phyloP scores from a whole-genome alignment of 2,113 vertebrate genomes.

The Rhinolophus sinicus region DNA sequence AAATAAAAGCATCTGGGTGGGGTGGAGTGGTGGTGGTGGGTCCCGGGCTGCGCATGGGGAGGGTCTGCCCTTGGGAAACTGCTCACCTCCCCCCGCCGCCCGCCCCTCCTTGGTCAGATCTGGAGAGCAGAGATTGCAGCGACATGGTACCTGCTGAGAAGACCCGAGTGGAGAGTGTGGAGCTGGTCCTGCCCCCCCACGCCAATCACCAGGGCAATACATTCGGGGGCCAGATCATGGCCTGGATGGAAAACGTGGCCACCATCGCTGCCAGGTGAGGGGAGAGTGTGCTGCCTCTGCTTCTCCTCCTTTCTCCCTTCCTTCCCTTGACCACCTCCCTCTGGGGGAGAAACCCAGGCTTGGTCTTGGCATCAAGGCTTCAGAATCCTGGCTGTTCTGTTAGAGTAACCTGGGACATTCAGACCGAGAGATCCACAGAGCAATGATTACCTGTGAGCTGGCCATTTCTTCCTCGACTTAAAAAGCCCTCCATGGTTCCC shows the following conservation, averaged over 20 bases:
- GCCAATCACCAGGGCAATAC: slow-evolving; percentile 98
- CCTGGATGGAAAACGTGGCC: slow-evolving; percentile 99
- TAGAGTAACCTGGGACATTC: neutral
- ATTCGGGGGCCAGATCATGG: slow-evolving; percentile 99
- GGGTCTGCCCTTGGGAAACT: neutral
- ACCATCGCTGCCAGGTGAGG: slow-evolving; percentile 96
- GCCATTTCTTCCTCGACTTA: neutral
- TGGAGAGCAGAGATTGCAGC: slow-evolving; percentile 83
- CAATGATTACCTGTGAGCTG: neutral
- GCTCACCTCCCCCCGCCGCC: neutral
- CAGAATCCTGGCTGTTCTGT: neutral
- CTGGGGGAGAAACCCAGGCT: neutral
- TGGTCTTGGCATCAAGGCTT: neutral
- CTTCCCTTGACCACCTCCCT: neutral
- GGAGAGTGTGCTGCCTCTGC: rapidly evolving
- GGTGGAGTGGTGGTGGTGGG: rapidly evolving
- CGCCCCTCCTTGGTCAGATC: slow-evolving; percentile 75
- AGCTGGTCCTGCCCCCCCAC: slow-evolving; percentile 95
- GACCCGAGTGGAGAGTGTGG: slow-evolving; percentile 96
- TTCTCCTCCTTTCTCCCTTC: neutral
- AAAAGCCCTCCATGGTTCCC: neutral
- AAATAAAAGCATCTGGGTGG: neutral
- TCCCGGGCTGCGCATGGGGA: neutral
- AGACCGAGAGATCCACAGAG: neutral
- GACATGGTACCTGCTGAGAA: slow-evolving; percentile 87